Conservation (phyloP, 1,140 invertebrate genomes). For the Rhopalosiphum maidis region DNA sequence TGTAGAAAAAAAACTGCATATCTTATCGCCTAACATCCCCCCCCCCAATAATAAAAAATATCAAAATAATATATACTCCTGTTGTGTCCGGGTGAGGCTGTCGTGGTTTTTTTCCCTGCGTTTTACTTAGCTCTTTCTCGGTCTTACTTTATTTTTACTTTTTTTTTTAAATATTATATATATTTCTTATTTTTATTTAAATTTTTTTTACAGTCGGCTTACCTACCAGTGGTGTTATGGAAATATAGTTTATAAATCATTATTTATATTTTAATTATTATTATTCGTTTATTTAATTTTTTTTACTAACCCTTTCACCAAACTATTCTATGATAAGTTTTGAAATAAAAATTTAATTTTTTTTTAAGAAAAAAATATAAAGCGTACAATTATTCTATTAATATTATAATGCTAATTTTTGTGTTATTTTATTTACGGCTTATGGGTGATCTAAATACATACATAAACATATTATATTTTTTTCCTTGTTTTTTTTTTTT, state of each 20-base stretch:
- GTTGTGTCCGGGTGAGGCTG: conserved; percentile 55
- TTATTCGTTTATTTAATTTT: conserved; percentile 34
- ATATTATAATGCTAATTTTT: conserved; percentile 47
- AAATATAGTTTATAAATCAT: conserved; percentile 55
- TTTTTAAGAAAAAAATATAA: conserved; percentile 39
- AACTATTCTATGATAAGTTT: conserved; percentile 57
- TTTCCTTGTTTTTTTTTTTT: conserved; percentile 42
- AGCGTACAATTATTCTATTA: conserved; percentile 51
- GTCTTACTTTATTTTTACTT: conserved; percentile 33
- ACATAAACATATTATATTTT: background rate
- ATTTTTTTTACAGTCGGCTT: conserved; percentile 56
- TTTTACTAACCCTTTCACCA: conserved; percentile 58
- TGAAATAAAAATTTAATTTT: conserved; percentile 43
- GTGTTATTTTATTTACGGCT: conserved; percentile 51
- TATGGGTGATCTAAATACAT: conserved; percentile 54
- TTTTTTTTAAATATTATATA: background rate
- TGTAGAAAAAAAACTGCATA: conserved; percentile 53
- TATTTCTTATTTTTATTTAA: conserved; percentile 27
- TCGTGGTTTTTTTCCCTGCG: conserved; percentile 50
- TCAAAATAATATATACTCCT: conserved; percentile 56
- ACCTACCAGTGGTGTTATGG: conserved; percentile 56
- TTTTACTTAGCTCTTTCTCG: conserved; percentile 52
- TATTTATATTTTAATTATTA: conserved; percentile 51
- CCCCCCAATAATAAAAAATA: conserved; percentile 37
- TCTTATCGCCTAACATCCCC: conserved; percentile 44